phyloP scores from a whole-genome alignment of 2,113 vertebrate genomes.

The Sinocyclocheilus grahami region DNA sequence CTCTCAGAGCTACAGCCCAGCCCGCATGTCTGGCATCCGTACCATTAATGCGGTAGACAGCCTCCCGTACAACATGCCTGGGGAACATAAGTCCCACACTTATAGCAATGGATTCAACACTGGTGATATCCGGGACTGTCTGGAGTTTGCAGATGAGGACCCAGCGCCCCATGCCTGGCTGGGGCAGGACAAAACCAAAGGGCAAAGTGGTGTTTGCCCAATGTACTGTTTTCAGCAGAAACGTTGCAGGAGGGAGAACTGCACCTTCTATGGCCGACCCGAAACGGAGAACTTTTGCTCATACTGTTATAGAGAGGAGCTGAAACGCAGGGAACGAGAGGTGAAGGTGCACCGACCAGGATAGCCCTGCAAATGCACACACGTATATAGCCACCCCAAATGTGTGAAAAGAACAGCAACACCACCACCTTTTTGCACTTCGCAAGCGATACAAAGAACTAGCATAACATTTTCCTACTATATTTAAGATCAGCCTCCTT shows the following conservation, averaged over 20 bases:
- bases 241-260: constrained; percentile 94
- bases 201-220: constrained; percentile 81
- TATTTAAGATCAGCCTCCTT: constrained; percentile 69
- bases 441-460: constrained; percentile 64
- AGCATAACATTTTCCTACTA: constrained; percentile 69
- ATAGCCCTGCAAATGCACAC: constrained; percentile 58
- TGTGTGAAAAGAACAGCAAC: constrained; percentile 39
- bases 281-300: constrained; percentile 98
- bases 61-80: constrained; percentile 82
- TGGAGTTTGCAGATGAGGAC: constrained; percentile 92
- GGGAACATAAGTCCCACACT: constrained; percentile 94
- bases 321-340: constrained; percentile 89
- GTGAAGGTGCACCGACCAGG: constrained; percentile 81
- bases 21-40: constrained; percentile 85
- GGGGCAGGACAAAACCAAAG: constrained; percentile 85
- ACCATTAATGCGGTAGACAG: constrained; percentile 76
- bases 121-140: constrained; percentile 84
- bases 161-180: constrained; percentile 81
- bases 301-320: constrained; percentile 96
- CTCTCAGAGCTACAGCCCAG: constrained; percentile 95
- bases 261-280: constrained; percentile 93
- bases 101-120: constrained; percentile 90
- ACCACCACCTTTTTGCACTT: constrained; percentile 67
- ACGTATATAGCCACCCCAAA: constrained; percentile 31
- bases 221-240: constrained; percentile 90